phyloP scores from a whole-genome alignment of 92 coral and sea anemone species.

The Chrysogorgia sp. region DNA sequence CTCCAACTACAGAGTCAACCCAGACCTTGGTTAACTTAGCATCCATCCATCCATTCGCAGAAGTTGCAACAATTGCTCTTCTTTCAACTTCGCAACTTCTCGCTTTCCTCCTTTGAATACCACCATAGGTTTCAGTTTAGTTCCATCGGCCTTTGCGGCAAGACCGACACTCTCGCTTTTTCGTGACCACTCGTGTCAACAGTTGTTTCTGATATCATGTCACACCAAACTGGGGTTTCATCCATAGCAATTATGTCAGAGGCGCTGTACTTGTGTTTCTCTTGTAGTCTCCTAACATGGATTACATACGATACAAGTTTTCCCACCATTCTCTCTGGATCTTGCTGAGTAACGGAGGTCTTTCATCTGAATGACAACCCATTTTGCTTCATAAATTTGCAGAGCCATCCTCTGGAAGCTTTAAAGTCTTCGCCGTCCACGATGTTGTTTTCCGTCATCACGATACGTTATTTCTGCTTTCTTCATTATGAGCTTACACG shows the following conservation, averaged over 20 bases:
- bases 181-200: conserved; percentile 43
- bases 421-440: conserved; percentile 42
- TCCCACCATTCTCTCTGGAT: conserved; percentile 42
- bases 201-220: conserved; percentile 46
- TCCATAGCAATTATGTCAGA: no score
- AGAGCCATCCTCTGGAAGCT: conserved; percentile 43
- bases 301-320: conserved; percentile 49
- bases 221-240: no score
- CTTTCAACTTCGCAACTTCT: conserved; percentile 36
- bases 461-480: conserved; percentile 45
- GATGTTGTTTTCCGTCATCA: conserved; percentile 45
- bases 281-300: conserved; percentile 43
- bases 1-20: conserved; percentile 6
- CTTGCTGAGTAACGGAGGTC: conserved; percentile 52
- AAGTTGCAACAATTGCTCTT: conserved; percentile 3
- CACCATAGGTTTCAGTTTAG: conserved; percentile 45
- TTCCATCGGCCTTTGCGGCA: no score
- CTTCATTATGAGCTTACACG: no score
- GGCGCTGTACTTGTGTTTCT: conserved; percentile 44
- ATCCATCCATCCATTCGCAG: no score
- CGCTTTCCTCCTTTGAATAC: conserved; percentile 41
- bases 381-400: conserved; percentile 46
- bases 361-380: conserved; percentile 40
- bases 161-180: conserved; percentile 23
- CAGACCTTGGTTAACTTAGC: conserved; percentile 1